Base-by-base conservation (phyloP, 1,140 invertebrate species). In the Planococcus citri region DNA sequence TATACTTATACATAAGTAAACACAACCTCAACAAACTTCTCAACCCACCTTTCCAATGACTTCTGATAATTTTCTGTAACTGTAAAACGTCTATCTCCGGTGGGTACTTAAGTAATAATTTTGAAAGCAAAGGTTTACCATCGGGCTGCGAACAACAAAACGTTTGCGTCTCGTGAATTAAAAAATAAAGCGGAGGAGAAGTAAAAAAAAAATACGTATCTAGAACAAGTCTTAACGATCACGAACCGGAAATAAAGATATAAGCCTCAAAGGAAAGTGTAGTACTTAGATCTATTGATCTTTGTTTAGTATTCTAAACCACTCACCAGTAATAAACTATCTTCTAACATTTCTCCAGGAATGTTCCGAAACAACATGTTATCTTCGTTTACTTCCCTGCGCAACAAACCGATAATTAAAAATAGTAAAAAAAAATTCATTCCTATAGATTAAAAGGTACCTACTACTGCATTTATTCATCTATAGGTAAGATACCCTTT, bases 301-400 rank as follows among this genome's bases (percentile, higher is more conserved):
- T 51, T 17, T 20, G 41, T 51, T 51, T 51, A 51, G 41, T 51
- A 51, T 51, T 51, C n/a, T 20, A 51, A 51, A 51, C 41, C 41
- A 76, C 76, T 77, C 74, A 81, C 80, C 72, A 79, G 70, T 72
- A 80, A 75, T 21, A 77, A 73, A 37, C 78, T 75, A 70, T 85
- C 83, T 73, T 85, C 84, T 72, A 81, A 76, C 74, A 84, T 82
- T 74, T 87, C 86, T 6, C 82, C 74, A 0, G 81, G 81, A 70
- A 87, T 81, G 77, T 87, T 86, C 73, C 84, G 78, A 29, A 87
- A 83, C 21, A 88, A 79, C 79, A 86, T 82, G 75, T 89, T 89
- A 77, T 89, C 87, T 76, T 89, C 87, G 77, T 89, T 89, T 20
- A 88, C 86, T 79, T 89, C 87, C 86, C 86, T 87, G 76, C 58